Percentiles rank a stretch among this genome's conserved stretches.
Conservation (phyloP, 2,113 vertebrate genomes). For the Tenrec ecaudatus region DNA sequence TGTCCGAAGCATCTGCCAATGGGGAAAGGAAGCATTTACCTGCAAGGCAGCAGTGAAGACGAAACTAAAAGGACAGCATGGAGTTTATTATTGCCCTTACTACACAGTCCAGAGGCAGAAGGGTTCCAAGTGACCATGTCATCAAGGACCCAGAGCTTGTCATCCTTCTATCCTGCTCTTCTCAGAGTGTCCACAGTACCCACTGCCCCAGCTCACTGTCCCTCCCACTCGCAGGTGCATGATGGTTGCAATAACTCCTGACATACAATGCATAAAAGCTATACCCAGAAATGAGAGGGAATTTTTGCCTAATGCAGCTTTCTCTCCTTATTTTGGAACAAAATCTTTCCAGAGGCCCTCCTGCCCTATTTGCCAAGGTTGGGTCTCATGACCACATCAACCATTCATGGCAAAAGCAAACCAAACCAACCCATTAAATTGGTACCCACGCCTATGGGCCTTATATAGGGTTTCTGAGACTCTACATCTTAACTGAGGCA, state of each 20-base stretch:
- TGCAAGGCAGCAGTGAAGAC: neutral
- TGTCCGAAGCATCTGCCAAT: neutral
- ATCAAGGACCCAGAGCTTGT: neutral
- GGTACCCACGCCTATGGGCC: no score
- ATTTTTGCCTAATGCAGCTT: neutral
- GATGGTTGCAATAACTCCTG: neutral
- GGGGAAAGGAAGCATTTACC: neutral
- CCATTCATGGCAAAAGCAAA: no score
- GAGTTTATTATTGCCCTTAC: neutral
- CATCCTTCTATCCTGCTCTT: neutral
- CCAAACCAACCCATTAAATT: no score
- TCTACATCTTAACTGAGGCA: no score
- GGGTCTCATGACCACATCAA: neutral
- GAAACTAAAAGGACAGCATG: neutral
- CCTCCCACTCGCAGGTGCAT: neutral
- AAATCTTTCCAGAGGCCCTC: neutral
- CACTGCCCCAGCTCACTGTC: neutral
- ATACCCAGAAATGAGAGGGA: neutral
- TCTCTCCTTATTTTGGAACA: neutral
- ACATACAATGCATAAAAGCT: neutral
- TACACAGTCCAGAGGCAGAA: neutral
- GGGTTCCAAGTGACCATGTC: neutral
- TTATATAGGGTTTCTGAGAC: no score
- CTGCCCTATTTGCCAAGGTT: neutral
- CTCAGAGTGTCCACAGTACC: neutral